phyloP scores from a whole-genome alignment of 2,113 vertebrate species.

The Tinamus guttatus region DNA sequence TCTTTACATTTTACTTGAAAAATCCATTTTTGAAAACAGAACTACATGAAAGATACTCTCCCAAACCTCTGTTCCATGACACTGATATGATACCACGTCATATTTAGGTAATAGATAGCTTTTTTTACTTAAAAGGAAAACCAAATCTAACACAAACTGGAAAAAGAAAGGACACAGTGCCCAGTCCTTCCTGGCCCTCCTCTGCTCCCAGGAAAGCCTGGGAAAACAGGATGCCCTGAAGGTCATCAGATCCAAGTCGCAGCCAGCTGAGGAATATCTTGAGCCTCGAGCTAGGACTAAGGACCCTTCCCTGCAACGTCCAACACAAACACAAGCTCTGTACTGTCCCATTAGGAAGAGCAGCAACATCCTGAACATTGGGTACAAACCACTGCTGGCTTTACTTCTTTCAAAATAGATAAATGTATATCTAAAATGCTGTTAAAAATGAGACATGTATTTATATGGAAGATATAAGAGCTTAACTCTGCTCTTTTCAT shows the following conservation, averaged over 20 bases:
- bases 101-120: not conserved
- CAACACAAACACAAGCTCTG: not conserved
- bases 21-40: not conserved
- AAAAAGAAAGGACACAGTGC: not conserved
- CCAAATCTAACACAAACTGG: not conserved
- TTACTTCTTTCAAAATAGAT: not conserved
- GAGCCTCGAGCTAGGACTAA: not conserved
- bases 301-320: not conserved
- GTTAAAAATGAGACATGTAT: not conserved
- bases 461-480: not conserved
- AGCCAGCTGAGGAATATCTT: not conserved
- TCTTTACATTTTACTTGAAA: not conserved
- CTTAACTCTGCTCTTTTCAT: not conserved
- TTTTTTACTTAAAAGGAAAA: not conserved
- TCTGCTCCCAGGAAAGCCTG: not conserved
- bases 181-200: not conserved
- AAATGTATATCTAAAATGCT: not conserved
- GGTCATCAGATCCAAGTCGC: not conserved
- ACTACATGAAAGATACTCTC: not conserved
- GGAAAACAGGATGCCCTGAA: not conserved
- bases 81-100: not conserved
- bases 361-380: not conserved
- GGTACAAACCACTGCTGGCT: not conserved
- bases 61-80: not conserved
- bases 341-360: not conserved